Percentiles rank a stretch among this genome's conserved stretches.
Evolutionary conservation across 2,888 invertebrate species (phyloP).

Genomic region (Plebejus anna): DNA sequence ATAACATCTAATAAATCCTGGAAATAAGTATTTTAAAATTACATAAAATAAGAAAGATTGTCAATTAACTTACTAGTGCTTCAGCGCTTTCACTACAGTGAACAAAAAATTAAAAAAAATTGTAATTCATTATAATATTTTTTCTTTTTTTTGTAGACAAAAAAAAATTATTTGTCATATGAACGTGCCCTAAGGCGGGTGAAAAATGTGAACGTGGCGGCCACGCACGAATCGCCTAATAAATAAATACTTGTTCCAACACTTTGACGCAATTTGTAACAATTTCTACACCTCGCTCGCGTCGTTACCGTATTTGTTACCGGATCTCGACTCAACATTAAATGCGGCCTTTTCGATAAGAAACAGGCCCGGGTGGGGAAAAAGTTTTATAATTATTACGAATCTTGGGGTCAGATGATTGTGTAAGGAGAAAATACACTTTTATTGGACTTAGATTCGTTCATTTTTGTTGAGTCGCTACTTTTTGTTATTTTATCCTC

Average conservation of each 20-base stretch:
- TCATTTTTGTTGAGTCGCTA: not conserved
- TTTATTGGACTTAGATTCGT: constrained; percentile 9
- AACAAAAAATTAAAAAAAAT: no score
- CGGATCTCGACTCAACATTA: constrained; percentile 5
- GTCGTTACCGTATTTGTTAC: constrained; percentile 25
- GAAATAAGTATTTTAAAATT: no score
- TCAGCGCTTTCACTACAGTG: no score
- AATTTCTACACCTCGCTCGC: constrained; percentile 43
- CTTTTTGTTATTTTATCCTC: not conserved
- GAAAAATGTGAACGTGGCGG: constrained; percentile 16
- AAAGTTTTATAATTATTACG: constrained; percentile 22
- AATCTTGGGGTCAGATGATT: constrained; percentile 17
- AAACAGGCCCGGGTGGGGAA: not conserved
- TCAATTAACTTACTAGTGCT: no score
- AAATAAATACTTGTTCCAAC: constrained; percentile 36
- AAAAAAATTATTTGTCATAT: not conserved
- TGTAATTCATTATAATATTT: no score
- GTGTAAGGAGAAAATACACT: constrained; percentile 12
- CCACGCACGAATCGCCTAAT: constrained; percentile 15
- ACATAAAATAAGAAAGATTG: no score
- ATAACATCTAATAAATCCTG: no score
- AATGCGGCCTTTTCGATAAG: constrained; percentile 11
- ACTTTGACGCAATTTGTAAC: constrained; percentile 56
- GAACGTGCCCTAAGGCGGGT: not conserved
- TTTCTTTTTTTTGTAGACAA: not conserved